Evolutionary conservation across 2,797 vertebrate species (phyloP), one percentile per base, ranked within the genome.

Genomic region (Squalus acanthias): DNA sequence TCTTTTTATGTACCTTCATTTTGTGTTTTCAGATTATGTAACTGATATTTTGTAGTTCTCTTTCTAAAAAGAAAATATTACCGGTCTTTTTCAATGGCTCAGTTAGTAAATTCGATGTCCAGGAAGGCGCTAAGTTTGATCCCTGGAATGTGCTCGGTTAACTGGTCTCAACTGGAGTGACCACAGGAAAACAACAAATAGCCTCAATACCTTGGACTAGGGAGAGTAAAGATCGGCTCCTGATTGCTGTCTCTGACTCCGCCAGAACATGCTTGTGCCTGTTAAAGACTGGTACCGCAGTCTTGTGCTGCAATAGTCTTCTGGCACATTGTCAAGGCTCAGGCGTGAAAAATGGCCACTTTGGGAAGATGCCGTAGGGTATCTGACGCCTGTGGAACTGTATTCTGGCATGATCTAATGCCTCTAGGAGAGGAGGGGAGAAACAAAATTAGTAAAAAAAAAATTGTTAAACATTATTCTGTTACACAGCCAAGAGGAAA

Each of bases 401-500:
- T 65, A 67, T 8, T 24, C 33, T 93, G 63, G 91, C 15, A 33
- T 69, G n/a, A 69, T 93, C 20, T 29, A 93, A 93, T 67, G 1
- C 2, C 20, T 46, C 1, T 69, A 46, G 39, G 17, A 20, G 63
- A 93, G 17, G 63, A 93, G 20, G 33, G 17, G 91, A 93, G 91
- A 46, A 69, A 69, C 63, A 69, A 39, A 93, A 74, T 10, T 13
- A 9, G 5, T 17, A 91, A 88, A 89, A 94, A 7, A 69, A 3
- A 53, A 57, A 13, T 57, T 95, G 53, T 63, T 8, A 74, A 95
- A 74, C 46, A 95, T 72, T 70, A 70, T 95, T 95, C 29, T 95
- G 46, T 95, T 3, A 20, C 15, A 22, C 97, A 99, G 99, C 98
- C 96, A 98, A 96, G 96, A 97, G 93, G 50, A 93, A 93, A 93